These are phyloP conservation scores for Beaufortia kweichowensis DNA, from an alignment of 2,113 vertebrate species.

Conservation along the genomic window DNA sequence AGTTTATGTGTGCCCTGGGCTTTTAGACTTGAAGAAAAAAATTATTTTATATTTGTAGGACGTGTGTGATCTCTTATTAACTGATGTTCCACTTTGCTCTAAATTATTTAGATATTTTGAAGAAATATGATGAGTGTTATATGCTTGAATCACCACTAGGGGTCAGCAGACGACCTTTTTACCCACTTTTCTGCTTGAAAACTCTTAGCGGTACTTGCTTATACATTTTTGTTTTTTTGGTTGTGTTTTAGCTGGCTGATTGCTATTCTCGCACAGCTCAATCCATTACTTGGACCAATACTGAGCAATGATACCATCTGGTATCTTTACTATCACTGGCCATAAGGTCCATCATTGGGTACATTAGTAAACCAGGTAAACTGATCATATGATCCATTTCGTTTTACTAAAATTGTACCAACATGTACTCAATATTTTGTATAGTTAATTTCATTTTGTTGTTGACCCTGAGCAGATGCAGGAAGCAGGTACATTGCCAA, in stretches of 20 bases:
- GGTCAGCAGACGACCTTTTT: background rate
- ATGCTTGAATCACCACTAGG: background rate
- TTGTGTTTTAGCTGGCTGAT: conserved; percentile 84
- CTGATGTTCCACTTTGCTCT: background rate
- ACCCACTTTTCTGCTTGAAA: background rate
- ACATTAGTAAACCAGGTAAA: conserved; percentile 40
- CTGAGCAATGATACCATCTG: conserved; percentile 85
- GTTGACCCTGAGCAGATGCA: conserved; percentile 34
- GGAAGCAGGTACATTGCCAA: conserved; percentile 39
- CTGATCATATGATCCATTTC: background rate
- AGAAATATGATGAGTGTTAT: conserved; percentile 3
- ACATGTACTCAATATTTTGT: background rate
- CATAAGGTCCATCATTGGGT: conserved; percentile 64
- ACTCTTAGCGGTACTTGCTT: background rate
- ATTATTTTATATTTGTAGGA: background rate
- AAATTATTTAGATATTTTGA: conserved; percentile 27
- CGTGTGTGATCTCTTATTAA: background rate
- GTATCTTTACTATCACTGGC: conserved; percentile 87
- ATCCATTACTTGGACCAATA: conserved; percentile 91
- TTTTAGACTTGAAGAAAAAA: background rate
- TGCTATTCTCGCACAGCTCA: conserved; percentile 93
- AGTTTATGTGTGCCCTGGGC: too few species aligned
- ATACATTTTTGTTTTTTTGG: background rate
- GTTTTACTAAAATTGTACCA: background rate
- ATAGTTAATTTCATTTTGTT: background rate